Percentiles rank a stretch among this genome's conserved stretches.
These are phyloP conservation scores for Vandiemenella viatica DNA, from an alignment of 2,888 invertebrate species.

Conservation along the genomic window DNA sequence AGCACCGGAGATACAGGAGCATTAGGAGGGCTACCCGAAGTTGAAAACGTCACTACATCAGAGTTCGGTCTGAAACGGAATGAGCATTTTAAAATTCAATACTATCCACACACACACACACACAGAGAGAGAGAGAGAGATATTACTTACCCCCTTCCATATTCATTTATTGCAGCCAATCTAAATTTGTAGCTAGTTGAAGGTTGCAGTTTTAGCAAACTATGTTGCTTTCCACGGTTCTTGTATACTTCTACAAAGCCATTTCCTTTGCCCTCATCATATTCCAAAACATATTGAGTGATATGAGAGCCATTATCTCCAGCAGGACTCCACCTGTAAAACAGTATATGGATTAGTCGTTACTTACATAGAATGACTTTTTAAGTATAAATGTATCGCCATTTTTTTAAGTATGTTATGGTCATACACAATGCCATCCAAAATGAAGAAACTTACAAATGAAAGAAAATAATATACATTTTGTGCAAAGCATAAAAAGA, in stretches of 20 bases:
- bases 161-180: slow-evolving; percentile 66
- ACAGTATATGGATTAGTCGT: neutral
- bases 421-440: too few species aligned
- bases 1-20: slow-evolving; percentile 64
- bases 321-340: slow-evolving; percentile 45
- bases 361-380: too few species aligned
- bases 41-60: slow-evolving; percentile 49
- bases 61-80: slow-evolving; percentile 43
- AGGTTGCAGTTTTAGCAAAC: slow-evolving; percentile 56
- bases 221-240: slow-evolving; percentile 60
- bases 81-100: neutral
- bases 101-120: neutral
- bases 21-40: slow-evolving; percentile 63
- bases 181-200: slow-evolving; percentile 71
- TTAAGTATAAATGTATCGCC: too few species aligned
- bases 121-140: neutral
- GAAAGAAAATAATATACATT: too few species aligned
- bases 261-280: slow-evolving; percentile 52
- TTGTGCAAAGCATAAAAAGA: too few species aligned
- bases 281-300: slow-evolving; percentile 60
- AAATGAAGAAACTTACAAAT: too few species aligned
- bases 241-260: slow-evolving; percentile 57
- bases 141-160: slow-evolving; percentile 42
- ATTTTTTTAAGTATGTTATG: too few species aligned
- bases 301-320: slow-evolving; percentile 69